Evolutionary conservation across 2,113 vertebrate genomes (phyloP), one percentile per base, ranked within the genome.

Genomic region (Malurus cyaneus): DNA sequence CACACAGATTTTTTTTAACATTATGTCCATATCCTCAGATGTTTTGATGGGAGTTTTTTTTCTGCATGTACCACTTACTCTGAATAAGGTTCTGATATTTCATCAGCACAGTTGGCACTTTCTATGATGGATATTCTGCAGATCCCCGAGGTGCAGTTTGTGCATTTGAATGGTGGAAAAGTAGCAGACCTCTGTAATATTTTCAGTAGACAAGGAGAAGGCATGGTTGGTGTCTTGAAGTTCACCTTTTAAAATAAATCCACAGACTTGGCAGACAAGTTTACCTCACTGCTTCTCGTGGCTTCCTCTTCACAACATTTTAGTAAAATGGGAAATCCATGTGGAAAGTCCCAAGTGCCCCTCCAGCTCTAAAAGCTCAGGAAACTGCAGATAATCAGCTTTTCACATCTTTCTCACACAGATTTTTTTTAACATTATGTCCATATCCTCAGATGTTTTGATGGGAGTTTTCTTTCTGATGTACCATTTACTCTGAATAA

Each of bases 401-500:
- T 61, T 18, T 72, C 52, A 66, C 23, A 11, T 70, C 41, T 54
- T 56, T 83, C 39, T 66, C 44, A 13, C 26, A 14, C 17, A 11
- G 5, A 1, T 61, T 79, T 74, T 9, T 20, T 54, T 91, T 83
- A 2, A 0, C 4, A 0, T 42, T 52, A 25, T 0, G 1, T 53
- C 7, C 3, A 5, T 49, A 21, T 52, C n/a, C 24, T 70, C 46
- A 12, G 19, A 44, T 32, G 26, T 23, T 86, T 26, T 32, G 41
- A 52, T 65, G 65, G 65, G 29, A 67, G 6, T 12, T 47, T 60
- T 77, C 65, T 8, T 64, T 74, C 57, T 47, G 13, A 66, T 42
- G 3, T 54, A 1, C 46, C 56, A 29, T 16, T 89, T 93, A 44
- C 4, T 92, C 41, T 70, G 56, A 80, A 11, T 59, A 14, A 67